Conservation (phyloP, 2,113 vertebrate genomes). For the Sceloporus undulatus region DNA sequence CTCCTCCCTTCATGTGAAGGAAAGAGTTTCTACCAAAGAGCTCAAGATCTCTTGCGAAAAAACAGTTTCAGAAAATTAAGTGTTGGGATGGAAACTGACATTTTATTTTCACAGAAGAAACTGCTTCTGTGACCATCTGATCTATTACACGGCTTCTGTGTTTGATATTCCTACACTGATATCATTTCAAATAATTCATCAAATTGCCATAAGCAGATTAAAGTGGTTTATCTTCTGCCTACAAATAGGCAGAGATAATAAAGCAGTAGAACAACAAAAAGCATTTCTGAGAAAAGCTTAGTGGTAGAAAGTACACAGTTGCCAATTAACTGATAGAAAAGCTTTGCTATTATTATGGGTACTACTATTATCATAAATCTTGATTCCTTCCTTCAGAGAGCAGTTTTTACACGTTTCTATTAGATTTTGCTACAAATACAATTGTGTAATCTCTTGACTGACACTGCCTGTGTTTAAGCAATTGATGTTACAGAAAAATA, state of each 20-base stretch:
- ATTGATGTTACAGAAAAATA: background rate
- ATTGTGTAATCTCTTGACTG: background rate
- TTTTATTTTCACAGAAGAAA: slow-evolving; percentile 26
- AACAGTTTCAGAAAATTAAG: slow-evolving; percentile 28
- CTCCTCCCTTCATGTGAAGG: background rate
- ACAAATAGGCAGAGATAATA: background rate
- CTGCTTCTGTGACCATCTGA: background rate
- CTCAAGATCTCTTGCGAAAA: background rate
- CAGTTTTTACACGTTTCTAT: background rate
- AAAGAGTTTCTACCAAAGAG: background rate
- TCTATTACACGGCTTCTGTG: slow-evolving; percentile 5
- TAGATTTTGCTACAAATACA: background rate
- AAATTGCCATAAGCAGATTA: background rate
- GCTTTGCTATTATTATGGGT: slow-evolving; percentile 4
- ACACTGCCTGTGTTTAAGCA: background rate
- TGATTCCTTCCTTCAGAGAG: background rate
- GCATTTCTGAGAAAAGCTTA: slow-evolving; percentile 4
- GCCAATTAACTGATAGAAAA: background rate
- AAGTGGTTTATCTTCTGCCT: background rate
- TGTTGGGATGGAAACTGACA: background rate
- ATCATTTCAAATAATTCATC: background rate
- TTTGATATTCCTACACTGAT: background rate
- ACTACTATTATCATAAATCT: background rate
- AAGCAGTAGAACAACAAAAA: slow-evolving; percentile 13
- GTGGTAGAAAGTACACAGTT: fast-evolving